Base-by-base conservation (phyloP, 2,113 vertebrate species). In the Sarotherodon lohbergeri region DNA sequence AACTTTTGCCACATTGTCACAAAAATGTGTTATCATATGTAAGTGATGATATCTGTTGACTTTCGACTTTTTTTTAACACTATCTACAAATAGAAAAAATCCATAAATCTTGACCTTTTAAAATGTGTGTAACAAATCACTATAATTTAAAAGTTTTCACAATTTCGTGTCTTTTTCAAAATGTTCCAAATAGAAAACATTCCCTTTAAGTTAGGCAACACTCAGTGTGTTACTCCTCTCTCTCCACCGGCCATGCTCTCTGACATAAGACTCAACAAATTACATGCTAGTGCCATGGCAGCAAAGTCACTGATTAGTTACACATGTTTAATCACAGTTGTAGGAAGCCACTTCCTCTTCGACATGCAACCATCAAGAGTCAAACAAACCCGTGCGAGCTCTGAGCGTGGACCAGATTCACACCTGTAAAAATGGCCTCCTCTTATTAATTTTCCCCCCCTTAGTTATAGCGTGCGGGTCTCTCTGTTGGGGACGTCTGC, bases 311-410 rank as follows among this genome's bases (percentile, higher is more conserved):
- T 98, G 98, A 99, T 98, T 98, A 97, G 98, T 97, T 98, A 97
- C 97, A 98, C 97, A 98, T 98, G 98, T 98, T 98, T 99, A 98
- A 98, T 98, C 97, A 98, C 97, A 97, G 97, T 97, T 97, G 97
- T 97, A 97, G 95, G 96, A 97, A 97, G 97, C 96, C 95, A 97
- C 98, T 98, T 98, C 98, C 97, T 97, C 96, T 96, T 96, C 96
- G 96, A 97, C 83, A 91, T 86, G 92, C 96, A 96, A 97, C 96
- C 96, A 96, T 97, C 97, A 97, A 96, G 95, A 97, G 96, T 97
- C 89, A 94, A 97, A 96, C 95, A 97, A 97, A 63, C 96, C 94
- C 88, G 95, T 95, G 85, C 61, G 41, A 96, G 96, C 96, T 97
- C 97, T 90, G 95, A 97, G 96, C 94, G 93, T 92, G 95, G 95